Conservation (phyloP, 2,797 vertebrate genomes). For the Lepilemur septentrionalis region DNA sequence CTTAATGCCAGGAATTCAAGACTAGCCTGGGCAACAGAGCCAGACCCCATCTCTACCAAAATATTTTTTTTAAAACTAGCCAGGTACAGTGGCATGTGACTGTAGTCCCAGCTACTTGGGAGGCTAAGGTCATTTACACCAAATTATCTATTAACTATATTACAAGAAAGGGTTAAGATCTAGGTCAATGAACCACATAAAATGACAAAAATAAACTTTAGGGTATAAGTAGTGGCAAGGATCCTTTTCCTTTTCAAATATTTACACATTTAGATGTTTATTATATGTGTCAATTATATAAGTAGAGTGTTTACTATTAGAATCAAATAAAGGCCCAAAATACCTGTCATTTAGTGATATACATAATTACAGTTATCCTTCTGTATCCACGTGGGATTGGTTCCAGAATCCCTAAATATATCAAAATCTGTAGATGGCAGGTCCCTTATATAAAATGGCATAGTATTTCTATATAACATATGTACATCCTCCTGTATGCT, state of each 20-base stretch:
- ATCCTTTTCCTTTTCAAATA: neutral
- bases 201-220: constrained; percentile 25
- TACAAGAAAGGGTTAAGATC: constrained; percentile 8
- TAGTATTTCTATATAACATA: neutral
- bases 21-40: no score
- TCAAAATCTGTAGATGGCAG: neutral
- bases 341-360: constrained; percentile 21
- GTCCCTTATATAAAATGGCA: neutral
- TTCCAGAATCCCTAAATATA: neutral
- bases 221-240: neutral
- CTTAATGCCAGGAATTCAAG: no score
- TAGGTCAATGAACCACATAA: neutral
- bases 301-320: neutral
- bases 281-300: neutral
- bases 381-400: neutral
- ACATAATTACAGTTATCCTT: neutral
- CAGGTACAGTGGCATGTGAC: no score
- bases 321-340: constrained; percentile 33
- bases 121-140: neutral
- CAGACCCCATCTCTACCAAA: no score
- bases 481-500: neutral
- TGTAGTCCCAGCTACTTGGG: no score
- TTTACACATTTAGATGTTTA: neutral
- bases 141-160: constrained; percentile 3
- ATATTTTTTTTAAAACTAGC: no score